Evolutionary conservation across 2,113 vertebrate species (phyloP).

Genomic region (Xenopus borealis): DNA sequence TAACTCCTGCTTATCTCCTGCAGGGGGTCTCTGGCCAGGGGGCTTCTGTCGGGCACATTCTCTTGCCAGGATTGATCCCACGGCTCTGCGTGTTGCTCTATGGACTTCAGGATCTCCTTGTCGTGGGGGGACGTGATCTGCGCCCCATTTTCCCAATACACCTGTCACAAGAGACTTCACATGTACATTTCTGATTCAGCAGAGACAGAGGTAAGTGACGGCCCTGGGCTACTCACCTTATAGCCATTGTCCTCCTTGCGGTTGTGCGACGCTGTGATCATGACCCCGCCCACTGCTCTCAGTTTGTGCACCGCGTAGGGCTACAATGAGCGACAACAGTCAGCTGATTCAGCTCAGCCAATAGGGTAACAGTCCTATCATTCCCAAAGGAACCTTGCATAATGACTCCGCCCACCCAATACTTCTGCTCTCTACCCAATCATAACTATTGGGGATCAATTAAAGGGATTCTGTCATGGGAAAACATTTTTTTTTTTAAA

Average conservation of each 20-base stretch:
- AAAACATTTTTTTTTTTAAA: no score
- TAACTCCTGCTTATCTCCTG: slow-evolving; percentile 74
- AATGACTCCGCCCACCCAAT: no score
- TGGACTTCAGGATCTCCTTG: slow-evolving; percentile 81
- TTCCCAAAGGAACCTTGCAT: no score
- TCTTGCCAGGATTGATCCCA: slow-evolving; percentile 87
- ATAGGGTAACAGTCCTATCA: no score
- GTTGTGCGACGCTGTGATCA: slow-evolving; percentile 96
- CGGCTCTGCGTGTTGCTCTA: slow-evolving; percentile 82
- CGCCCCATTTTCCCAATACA: slow-evolving; percentile 91
- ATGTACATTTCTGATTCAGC: no score
- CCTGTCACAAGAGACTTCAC: slow-evolving; percentile 57
- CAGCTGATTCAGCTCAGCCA: no score
- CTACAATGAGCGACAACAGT: slow-evolving; percentile 55
- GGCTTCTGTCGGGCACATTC: slow-evolving; percentile 71
- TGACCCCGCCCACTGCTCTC: slow-evolving; percentile 83
- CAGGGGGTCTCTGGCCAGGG: slow-evolving; percentile 78
- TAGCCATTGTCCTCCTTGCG: slow-evolving; percentile 95
- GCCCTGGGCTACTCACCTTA: slow-evolving; percentile 68
- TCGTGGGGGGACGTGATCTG: slow-evolving; percentile 89
- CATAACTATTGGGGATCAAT: no score
- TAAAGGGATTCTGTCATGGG: no score
- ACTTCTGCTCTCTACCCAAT: no score
- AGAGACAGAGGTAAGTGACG: no score
- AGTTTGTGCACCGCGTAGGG: slow-evolving; percentile 85